Evolutionary conservation across 2,113 vertebrate species (phyloP), one percentile per base, ranked within the genome.

Genomic region (Ptyas mucosa): DNA sequence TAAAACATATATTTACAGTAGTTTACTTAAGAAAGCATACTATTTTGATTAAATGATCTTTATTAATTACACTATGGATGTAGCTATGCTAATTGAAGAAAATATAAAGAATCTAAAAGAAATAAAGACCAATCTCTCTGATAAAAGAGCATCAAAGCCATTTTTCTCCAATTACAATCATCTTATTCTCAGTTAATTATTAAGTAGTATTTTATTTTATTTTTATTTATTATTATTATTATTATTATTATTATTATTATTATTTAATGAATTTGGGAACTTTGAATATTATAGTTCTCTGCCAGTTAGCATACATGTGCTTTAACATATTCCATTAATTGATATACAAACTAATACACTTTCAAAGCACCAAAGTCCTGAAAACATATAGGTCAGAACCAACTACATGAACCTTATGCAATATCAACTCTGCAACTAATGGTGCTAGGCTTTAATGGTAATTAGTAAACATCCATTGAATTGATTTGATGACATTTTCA

Each of bases 21-120:
- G 18, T 21, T 93, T 26, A 85, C 14, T 61, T 93, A 96, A 94
- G 94, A 95, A 96, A 91, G 93, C 95, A 96, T 95, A 39, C 6
- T 85, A 89, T 85, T 87, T 64, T 94, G 91, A 95, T 94, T 95
- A 94, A 93, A 97, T 1, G 49, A 95, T 75, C 14, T 94, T 3
- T 89, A 94, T 69, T 53, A 92, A 92, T 91, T 93, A 92, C 61
- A 64, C 95, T 95, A 95, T 69, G 49, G 34, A 5, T 91, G 39
- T 54, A 26, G 49, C 15, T 61, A 64, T 87, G 57, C 18, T 64
- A 12, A 88, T 43, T 54, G 69, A 92, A 51, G 29, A 49, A 53
- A 55, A 92, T 49, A 69, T 58, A 58, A 49, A 89, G 46, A 92
- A 55, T 89, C 46, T 34, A 81, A 57, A 89, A 24, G 11, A 58